Evolutionary conservation across 2,113 vertebrate genomes (phyloP).

Genomic region (Cyphomyrus plagiostoma): DNA sequence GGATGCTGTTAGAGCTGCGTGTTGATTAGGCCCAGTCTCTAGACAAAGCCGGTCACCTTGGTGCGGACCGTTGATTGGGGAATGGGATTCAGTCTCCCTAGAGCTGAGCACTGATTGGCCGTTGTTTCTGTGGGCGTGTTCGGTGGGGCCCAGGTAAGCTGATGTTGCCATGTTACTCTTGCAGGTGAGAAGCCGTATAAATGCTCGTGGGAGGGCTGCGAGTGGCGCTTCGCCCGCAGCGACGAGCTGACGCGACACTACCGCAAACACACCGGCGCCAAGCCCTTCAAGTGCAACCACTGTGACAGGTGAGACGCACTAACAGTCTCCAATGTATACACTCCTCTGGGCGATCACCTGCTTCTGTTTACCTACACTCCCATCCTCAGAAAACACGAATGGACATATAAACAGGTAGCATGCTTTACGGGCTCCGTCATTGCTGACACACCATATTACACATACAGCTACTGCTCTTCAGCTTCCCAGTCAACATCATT

Average conservation of each 20-base stretch:
- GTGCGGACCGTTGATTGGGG: not conserved
- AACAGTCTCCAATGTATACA: not conserved
- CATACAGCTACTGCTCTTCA: not conserved
- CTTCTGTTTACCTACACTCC: not conserved
- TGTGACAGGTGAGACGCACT: constrained; percentile 87
- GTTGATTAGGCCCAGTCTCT: not conserved
- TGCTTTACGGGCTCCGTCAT: not conserved
- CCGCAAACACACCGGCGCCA: constrained; percentile 99
- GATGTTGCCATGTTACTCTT: not conserved
- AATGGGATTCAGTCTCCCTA: not conserved
- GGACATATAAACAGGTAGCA: not conserved
- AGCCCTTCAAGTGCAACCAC: constrained; percentile 99
- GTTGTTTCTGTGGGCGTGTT: constrained; percentile 6
- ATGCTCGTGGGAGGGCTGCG: constrained; percentile 99
- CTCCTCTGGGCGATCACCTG: not conserved
- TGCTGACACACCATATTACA: not conserved
- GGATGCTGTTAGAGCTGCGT: not conserved
- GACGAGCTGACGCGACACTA: constrained; percentile 99
- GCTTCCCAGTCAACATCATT: not conserved
- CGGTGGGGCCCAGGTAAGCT: constrained; percentile 18
- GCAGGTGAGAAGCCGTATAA: constrained; percentile 98
- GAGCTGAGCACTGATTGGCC: not conserved
- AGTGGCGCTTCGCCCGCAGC: constrained; percentile 98
- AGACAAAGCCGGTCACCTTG: not conserved
- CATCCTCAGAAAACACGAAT: constrained; percentile 30